Evolutionary conservation across 2,797 vertebrate species (phyloP).

Genomic region (Manis javanica): DNA sequence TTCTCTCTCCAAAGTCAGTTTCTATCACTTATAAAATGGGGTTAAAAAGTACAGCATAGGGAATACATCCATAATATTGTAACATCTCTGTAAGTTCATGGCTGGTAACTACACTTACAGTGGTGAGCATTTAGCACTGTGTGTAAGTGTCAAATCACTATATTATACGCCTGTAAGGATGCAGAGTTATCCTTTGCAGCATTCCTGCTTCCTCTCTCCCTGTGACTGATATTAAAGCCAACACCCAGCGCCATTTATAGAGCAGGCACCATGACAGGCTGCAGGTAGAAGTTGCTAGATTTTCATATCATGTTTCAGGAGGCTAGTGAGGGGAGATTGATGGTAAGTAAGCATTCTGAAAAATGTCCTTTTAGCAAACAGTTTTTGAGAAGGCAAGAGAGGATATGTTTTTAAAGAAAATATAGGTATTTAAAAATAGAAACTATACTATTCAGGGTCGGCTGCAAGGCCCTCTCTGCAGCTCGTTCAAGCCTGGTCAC

Average conservation of each 20-base stretch:
- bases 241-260: not conserved
- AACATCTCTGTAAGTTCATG: no score
- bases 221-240: not conserved
- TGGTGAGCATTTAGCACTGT: no score
- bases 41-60: not conserved
- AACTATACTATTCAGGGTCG: conserved; percentile 27
- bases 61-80: no score
- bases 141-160: no score
- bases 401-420: conserved; percentile 57
- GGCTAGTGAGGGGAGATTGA: not conserved
- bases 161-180: not conserved
- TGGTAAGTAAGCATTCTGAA: conserved; percentile 15
- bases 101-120: no score
- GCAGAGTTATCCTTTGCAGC: not conserved
- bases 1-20: not conserved
- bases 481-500: not conserved
- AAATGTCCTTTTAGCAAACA: conserved; percentile 3
- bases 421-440: conserved; percentile 65
- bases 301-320: conserved; percentile 9
- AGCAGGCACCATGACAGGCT: not conserved
- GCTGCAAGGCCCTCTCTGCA: not conserved
- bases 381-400: conserved; percentile 49
- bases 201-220: not conserved
- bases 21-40: not conserved
- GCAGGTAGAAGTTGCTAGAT: not conserved